phyloP scores from a whole-genome alignment of 2,888 invertebrate genomes.

The Scaptomyza flava region DNA sequence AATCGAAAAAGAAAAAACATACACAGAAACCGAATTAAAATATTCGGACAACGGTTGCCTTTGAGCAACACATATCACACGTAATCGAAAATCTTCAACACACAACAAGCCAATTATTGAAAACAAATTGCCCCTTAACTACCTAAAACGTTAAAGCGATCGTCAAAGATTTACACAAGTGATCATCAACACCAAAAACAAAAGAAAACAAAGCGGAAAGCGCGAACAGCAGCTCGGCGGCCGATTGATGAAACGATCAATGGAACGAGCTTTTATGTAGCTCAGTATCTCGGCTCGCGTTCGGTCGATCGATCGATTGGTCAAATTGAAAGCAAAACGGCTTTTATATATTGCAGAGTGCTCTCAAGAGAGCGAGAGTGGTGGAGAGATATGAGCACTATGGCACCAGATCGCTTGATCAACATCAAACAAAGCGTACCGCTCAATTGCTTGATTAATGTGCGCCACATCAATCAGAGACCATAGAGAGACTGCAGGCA shows the following conservation, averaged over 20 bases:
- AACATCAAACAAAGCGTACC: slow-evolving; percentile 67
- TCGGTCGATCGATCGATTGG: slow-evolving; percentile 33
- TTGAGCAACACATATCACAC: slow-evolving; percentile 25
- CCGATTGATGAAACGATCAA: slow-evolving; percentile 44
- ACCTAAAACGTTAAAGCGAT: slow-evolving; percentile 55
- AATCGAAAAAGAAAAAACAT: background rate
- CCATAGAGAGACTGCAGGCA: slow-evolving; percentile 3
- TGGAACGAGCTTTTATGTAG: slow-evolving; percentile 33
- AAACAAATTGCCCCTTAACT: slow-evolving; percentile 75
- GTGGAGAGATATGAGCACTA: slow-evolving; percentile 29
- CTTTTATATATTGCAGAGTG: slow-evolving; percentile 13
- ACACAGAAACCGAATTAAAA: slow-evolving; percentile 2
- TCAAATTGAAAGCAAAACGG: slow-evolving; percentile 38
- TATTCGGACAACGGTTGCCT: slow-evolving; percentile 19
- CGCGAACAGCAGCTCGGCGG: slow-evolving; percentile 41
- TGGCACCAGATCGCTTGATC: slow-evolving; percentile 67
- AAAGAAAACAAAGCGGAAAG: slow-evolving; percentile 32
- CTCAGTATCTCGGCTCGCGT: slow-evolving; percentile 2
- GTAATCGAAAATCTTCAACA: slow-evolving; percentile 62
- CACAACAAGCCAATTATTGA: slow-evolving; percentile 77
- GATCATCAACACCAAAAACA: slow-evolving; percentile 51
- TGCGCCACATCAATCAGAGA: slow-evolving; percentile 76
- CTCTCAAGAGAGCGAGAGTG: slow-evolving; percentile 11
- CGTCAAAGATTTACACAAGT: slow-evolving; percentile 48
- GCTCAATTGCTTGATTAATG: slow-evolving; percentile 79